Conservation (phyloP, 2,113 vertebrate genomes). For the Heterotis niloticus region DNA sequence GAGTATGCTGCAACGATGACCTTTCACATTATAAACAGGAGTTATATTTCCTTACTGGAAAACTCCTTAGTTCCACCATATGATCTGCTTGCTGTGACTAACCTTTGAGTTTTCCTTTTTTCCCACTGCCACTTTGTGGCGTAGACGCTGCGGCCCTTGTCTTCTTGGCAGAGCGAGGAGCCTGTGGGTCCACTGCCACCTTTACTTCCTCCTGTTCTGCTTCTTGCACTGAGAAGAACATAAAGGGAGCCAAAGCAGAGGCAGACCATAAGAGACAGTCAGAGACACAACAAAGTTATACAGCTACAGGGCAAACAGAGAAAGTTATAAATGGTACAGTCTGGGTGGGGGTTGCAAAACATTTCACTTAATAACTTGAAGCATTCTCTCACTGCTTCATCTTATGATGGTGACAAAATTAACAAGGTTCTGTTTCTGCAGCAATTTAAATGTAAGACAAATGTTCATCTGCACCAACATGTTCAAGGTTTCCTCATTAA, state of each 20-base stretch:
- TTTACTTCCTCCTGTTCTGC: constrained; percentile 83
- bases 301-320: constrained; percentile 6
- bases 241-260: neutral
- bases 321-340: neutral
- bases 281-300: constrained; percentile 17
- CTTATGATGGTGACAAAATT: too few species aligned
- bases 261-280: neutral
- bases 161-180: constrained; percentile 84
- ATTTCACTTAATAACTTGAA: too few species aligned
- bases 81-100: constrained; percentile 55
- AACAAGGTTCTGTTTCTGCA: too few species aligned
- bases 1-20: too few species aligned
- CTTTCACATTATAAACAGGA: neutral
- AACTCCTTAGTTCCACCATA: constrained; percentile 17
- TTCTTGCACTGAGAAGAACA: constrained; percentile 80
- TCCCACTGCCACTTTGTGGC: constrained; percentile 80
- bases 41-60: neutral
- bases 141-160: constrained; percentile 75
- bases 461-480: too few species aligned
- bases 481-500: too few species aligned
- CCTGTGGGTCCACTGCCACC: constrained; percentile 69
- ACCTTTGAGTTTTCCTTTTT: constrained; percentile 96
- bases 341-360: neutral
- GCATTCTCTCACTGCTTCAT: too few species aligned
- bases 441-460: too few species aligned